A percentile compares a stretch with the other conserved stretches of the same genome.
Evolutionary conservation across 2,888 invertebrate species (phyloP).

Genomic region (Perdita meconis): DNA sequence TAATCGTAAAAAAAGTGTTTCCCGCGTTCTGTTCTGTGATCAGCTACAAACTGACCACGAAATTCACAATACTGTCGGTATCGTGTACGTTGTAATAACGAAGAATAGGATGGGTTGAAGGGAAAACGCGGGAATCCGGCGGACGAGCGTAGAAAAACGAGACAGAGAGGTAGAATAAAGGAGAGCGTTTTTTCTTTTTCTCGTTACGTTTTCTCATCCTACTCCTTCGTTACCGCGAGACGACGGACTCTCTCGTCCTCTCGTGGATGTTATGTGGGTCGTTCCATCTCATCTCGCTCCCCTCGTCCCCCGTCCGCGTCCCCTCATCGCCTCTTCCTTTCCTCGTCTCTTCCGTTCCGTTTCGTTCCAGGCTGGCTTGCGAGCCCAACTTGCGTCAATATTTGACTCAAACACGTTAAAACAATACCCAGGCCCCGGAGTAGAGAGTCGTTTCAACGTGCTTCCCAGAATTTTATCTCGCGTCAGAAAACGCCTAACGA

Average conservation of each 20-base stretch:
- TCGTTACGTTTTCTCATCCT: slow-evolving; percentile 49
- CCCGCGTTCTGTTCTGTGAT: neutral
- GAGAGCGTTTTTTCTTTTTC: slow-evolving; percentile 53
- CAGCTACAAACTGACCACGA: neutral
- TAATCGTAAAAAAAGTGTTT: neutral
- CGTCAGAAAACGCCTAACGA: slow-evolving; percentile 81
- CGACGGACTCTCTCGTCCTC: slow-evolving; percentile 45
- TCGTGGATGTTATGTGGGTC: slow-evolving; percentile 80
- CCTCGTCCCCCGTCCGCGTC: slow-evolving; percentile 36
- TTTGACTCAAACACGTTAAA: slow-evolving; percentile 84
- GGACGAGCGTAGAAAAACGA: neutral
- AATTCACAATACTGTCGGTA: neutral
- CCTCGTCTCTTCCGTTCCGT: slow-evolving; percentile 71
- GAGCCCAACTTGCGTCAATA: slow-evolving; percentile 83
- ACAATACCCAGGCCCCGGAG: slow-evolving; percentile 82
- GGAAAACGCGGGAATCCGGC: neutral
- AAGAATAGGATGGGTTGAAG: too few species aligned
- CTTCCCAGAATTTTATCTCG: slow-evolving; percentile 83
- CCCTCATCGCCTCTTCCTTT: slow-evolving; percentile 7
- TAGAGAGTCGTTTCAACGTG: slow-evolving; percentile 80
- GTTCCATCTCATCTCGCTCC: slow-evolving; percentile 75
- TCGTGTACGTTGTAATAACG: neutral
- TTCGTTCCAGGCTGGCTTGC: slow-evolving; percentile 74
- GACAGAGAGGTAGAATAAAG: slow-evolving; percentile 18
- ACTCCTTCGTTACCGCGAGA: slow-evolving; percentile 66